Conservation (phyloP, 2,113 vertebrate species). For the Eclectus roratus region DNA sequence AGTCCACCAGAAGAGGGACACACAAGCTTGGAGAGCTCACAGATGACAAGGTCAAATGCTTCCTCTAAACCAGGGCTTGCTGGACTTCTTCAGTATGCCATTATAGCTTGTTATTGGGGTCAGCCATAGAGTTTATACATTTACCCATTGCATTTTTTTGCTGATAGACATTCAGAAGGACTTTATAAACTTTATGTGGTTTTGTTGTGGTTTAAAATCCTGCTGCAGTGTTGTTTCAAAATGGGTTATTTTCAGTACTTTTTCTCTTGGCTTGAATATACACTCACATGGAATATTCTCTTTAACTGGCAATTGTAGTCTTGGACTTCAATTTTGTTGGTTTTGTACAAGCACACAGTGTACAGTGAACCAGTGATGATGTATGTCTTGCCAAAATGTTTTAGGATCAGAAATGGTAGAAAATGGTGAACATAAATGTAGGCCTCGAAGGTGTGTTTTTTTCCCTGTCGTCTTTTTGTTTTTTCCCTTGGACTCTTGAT, state of each 20-base stretch:
- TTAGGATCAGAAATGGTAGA: background rate
- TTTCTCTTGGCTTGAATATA: background rate
- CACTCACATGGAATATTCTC: background rate
- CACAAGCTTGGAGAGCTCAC: background rate
- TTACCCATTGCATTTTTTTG: background rate
- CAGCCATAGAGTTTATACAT: background rate
- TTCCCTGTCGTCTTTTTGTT: background rate
- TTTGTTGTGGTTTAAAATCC: background rate
- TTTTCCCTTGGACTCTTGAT: background rate
- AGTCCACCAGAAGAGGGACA: background rate
- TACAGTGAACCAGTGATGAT: background rate
- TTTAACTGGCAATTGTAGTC: background rate
- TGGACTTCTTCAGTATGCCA: background rate
- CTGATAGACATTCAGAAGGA: background rate
- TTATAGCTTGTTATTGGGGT: background rate
- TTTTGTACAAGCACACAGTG: background rate
- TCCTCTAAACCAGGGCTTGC: background rate
- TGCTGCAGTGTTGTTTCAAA: background rate
- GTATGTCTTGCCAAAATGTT: background rate
- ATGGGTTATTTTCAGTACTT: background rate
- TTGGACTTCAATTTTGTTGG: background rate
- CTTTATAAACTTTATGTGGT: background rate
- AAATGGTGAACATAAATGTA: background rate
- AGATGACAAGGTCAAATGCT: background rate
- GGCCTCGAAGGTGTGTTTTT: background rate